phyloP scores from a whole-genome alignment of 2,797 vertebrate genomes.

The Fistularia commersonii region DNA sequence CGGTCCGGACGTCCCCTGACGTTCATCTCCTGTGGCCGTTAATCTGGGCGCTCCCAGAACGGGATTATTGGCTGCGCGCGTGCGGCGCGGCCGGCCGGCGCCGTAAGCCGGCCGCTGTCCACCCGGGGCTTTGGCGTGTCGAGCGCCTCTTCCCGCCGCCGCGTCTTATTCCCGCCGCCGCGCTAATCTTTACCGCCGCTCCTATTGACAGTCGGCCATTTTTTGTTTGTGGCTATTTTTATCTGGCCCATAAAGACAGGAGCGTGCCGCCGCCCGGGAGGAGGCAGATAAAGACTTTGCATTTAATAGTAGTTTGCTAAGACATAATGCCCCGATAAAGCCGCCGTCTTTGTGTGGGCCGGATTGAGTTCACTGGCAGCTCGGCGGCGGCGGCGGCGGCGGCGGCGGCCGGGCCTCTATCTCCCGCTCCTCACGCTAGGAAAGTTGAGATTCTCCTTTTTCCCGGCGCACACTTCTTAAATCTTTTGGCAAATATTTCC shows the following conservation, averaged over 20 bases:
- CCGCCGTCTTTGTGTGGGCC: conserved; percentile 65
- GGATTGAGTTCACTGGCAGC: conserved; percentile 68
- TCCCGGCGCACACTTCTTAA: conserved; percentile 28
- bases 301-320: conserved; percentile 72
- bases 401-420: no score
- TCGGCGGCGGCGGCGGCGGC: no score
- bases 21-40: conserved; percentile 66
- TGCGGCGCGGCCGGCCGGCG: no score
- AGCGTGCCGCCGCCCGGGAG: conserved; percentile 54
- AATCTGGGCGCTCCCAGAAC: conserved; percentile 69
- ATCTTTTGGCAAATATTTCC: conserved; percentile 43
- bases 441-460: conserved; percentile 33
- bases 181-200: conserved; percentile 72
- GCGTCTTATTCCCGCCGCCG: conserved; percentile 66
- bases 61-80: no score
- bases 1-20: no score
- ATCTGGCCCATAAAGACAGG: conserved; percentile 67
- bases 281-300: conserved; percentile 73
- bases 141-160: conserved; percentile 56
- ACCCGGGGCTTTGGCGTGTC: conserved; percentile 66
- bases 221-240: conserved; percentile 72
- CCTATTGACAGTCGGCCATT: conserved; percentile 74
- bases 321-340: conserved; percentile 69
- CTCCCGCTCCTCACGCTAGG: conserved; percentile 20
- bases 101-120: no score